Percentiles rank a stretch among this genome's conserved stretches.
phyloP scores from a whole-genome alignment of 2,113 vertebrate species.

The Chunga burmeisteri region DNA sequence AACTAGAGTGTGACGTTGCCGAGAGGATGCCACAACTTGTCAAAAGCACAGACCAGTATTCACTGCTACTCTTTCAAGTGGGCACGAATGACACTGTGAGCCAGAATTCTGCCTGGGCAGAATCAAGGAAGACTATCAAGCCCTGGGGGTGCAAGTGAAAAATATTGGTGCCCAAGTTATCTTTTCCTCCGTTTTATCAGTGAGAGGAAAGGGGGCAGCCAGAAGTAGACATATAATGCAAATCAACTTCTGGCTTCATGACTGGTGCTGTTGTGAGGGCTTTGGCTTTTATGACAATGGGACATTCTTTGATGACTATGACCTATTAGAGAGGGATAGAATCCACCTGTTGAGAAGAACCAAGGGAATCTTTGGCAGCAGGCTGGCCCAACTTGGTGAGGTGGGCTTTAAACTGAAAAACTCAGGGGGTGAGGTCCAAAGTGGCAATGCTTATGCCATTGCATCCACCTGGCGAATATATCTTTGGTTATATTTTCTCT shows the following conservation, averaged over 20 bases:
- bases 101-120: neutral
- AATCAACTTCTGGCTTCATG: neutral
- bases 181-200: neutral
- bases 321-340: neutral
- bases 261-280: neutral
- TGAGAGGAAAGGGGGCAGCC: neutral
- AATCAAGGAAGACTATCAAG: neutral
- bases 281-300: neutral
- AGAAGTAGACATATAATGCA: neutral
- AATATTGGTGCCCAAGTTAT: neutral
- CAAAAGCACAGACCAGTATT: neutral
- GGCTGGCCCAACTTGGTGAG: neutral
- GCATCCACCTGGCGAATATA: too few relatives aligned
- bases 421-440: neutral
- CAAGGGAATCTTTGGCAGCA: too few relatives aligned
- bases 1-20: neutral
- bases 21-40: neutral
- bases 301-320: neutral
- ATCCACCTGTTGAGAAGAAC: neutral
- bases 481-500: neutral
- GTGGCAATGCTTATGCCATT: neutral
- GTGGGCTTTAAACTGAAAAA: neutral
- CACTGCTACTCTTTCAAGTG: neutral
- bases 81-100: neutral
- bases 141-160: neutral